Conservation (phyloP, 2,113 vertebrate genomes). For the Reinhardtius hippoglossoides region DNA sequence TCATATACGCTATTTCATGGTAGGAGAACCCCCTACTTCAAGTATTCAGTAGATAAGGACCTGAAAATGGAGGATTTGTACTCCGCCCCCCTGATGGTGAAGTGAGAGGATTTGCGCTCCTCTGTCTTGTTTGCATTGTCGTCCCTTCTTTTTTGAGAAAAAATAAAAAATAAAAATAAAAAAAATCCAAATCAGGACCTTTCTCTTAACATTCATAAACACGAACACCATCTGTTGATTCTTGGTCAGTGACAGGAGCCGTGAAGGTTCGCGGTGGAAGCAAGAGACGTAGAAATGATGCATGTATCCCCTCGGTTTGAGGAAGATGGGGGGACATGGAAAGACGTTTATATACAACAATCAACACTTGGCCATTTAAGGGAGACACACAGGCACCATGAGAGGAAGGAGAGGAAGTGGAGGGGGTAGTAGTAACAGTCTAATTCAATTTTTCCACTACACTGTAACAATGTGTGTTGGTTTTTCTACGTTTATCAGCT, state of each 20-base stretch:
- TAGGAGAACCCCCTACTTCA: slow-evolving; percentile 83
- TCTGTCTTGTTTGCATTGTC: slow-evolving; percentile 77
- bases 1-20: slow-evolving; percentile 73
- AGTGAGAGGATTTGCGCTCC: slow-evolving; percentile 70
- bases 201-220: slow-evolving; percentile 49
- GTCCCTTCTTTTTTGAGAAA: slow-evolving; percentile 31
- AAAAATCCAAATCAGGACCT: slow-evolving; percentile 34
- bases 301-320: slow-evolving; percentile 39
- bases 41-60: slow-evolving; percentile 85
- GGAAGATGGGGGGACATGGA: slow-evolving; percentile 45
- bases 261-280: slow-evolving; percentile 42
- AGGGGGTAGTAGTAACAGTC: slow-evolving; percentile 70
- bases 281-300: slow-evolving; percentile 18
- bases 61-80: slow-evolving; percentile 79
- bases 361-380: slow-evolving; percentile 60
- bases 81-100: slow-evolving; percentile 67
- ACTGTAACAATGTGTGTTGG: slow-evolving; percentile 59
- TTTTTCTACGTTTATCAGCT: slow-evolving; percentile 65
- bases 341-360: slow-evolving; percentile 60
- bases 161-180: background rate
- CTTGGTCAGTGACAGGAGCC: slow-evolving; percentile 54
- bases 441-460: slow-evolving; percentile 65
- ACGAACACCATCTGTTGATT: slow-evolving; percentile 40
- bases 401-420: slow-evolving; percentile 41
- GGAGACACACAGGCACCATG: slow-evolving; percentile 67